These are phyloP conservation scores for Acronicta leporina DNA, from an alignment of 2,888 invertebrate species.

Conservation along the genomic window DNA sequence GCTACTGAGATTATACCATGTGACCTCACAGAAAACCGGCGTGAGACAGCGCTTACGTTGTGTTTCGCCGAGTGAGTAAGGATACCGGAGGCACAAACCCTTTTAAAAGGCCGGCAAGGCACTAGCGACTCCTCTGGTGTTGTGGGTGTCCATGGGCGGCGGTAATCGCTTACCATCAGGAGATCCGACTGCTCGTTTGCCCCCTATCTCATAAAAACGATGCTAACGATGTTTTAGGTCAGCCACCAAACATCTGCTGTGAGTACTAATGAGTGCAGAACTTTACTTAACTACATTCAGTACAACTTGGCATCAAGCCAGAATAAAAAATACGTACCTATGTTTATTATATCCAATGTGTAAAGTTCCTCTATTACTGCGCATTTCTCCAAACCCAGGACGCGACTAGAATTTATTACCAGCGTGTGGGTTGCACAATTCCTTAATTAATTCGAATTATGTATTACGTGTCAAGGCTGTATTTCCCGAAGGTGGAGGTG, in stretches of 20 bases:
- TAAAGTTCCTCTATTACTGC: constrained; percentile 17
- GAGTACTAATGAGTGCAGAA: constrained; percentile 33
- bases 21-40: too few species aligned
- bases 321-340: constrained; percentile 17
- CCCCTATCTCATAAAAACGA: too few species aligned
- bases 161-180: too few species aligned
- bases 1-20: too few species aligned
- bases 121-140: too few species aligned
- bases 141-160: too few species aligned
- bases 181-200: too few species aligned
- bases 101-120: too few species aligned
- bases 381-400: constrained; percentile 12
- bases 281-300: constrained; percentile 39
- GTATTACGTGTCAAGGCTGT: background rate
- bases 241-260: constrained; percentile 38
- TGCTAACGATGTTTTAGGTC: constrained; percentile 14
- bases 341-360: constrained; percentile 21
- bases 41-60: too few species aligned
- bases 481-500: background rate
- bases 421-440: constrained; percentile 22
- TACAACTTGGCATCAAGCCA: constrained; percentile 33
- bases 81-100: too few species aligned
- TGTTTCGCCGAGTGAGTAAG: too few species aligned
- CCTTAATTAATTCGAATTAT: constrained; percentile 45
- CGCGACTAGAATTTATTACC: constrained; percentile 35